These are phyloP conservation scores for Patella pellucida DNA, from an alignment of 2,888 invertebrate genomes.

Conservation along the genomic window DNA sequence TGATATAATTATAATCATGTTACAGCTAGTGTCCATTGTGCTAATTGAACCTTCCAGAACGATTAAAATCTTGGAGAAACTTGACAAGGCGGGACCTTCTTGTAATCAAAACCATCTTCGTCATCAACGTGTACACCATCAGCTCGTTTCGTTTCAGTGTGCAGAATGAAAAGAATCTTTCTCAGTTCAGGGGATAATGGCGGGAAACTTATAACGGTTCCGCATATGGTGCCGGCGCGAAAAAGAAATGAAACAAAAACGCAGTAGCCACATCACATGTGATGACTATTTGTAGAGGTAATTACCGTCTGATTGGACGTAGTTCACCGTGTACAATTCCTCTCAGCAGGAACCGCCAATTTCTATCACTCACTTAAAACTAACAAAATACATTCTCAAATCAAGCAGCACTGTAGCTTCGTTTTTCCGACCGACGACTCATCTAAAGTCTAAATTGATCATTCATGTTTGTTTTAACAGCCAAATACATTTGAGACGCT, in stretches of 20 bases:
- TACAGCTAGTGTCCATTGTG: background rate
- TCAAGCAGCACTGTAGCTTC: background rate
- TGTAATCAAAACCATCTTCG: too few species aligned
- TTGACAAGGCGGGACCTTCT: background rate
- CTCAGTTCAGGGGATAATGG: too few species aligned
- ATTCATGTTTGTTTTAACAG: constrained; percentile 29
- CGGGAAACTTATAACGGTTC: background rate
- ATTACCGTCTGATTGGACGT: constrained; percentile 22
- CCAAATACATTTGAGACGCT: constrained; percentile 28
- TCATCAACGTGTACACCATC: too few species aligned
- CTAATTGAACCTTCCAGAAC: constrained; percentile 3
- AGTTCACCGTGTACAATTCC: constrained; percentile 12
- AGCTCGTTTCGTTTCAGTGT: too few species aligned
- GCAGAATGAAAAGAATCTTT: too few species aligned
- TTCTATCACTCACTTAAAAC: constrained; percentile 21
- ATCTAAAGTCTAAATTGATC: constrained; percentile 21
- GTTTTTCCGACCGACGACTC: background rate
- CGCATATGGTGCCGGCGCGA: constrained; percentile 20
- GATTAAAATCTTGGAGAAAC: constrained; percentile 5
- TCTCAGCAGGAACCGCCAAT: constrained; percentile 22
- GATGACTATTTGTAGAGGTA: constrained; percentile 24
- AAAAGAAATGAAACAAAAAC: constrained; percentile 19
- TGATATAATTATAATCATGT: constrained; percentile 1
- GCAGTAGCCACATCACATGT: constrained; percentile 18
- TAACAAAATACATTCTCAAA: constrained; percentile 21